These are phyloP conservation scores for Siniperca undulata DNA, from an alignment of 2,797 vertebrate genomes.

Conservation along the genomic window DNA sequence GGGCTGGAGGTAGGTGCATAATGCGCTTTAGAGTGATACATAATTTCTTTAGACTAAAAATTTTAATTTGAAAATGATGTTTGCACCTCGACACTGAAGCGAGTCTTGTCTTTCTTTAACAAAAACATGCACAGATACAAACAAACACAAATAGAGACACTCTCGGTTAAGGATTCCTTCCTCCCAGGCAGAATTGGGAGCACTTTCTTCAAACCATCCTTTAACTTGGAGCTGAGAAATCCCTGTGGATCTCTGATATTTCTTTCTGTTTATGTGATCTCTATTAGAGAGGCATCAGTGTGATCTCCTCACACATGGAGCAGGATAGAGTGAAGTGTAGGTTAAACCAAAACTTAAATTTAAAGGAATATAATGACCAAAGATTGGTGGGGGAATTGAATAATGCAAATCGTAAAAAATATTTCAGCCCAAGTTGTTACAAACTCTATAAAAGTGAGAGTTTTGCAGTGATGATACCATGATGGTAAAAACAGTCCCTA, in stretches of 20 bases:
- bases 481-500: conserved; percentile 35
- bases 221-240: conserved; percentile 23
- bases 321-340: background rate
- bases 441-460: conserved; percentile 14
- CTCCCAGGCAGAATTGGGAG: background rate
- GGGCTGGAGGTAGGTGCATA: background rate
- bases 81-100: conserved; percentile 11
- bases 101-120: background rate
- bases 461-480: background rate
- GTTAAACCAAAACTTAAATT: background rate
- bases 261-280: conserved; percentile 14
- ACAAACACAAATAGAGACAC: conserved; percentile 17
- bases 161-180: background rate
- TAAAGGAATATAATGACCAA: background rate
- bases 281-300: conserved; percentile 6
- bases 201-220: conserved; percentile 3
- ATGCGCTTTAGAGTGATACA: background rate
- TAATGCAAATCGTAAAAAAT: background rate
- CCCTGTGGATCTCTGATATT: conserved; percentile 31
- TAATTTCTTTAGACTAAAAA: background rate
- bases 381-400: background rate
- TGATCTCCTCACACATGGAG: conserved; percentile 11
- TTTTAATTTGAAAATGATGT: background rate
- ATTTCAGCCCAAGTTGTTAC: background rate
- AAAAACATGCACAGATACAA: background rate